phyloP scores from a whole-genome alignment of 1,140 invertebrate genomes.

The Polyergus mexicanus region DNA sequence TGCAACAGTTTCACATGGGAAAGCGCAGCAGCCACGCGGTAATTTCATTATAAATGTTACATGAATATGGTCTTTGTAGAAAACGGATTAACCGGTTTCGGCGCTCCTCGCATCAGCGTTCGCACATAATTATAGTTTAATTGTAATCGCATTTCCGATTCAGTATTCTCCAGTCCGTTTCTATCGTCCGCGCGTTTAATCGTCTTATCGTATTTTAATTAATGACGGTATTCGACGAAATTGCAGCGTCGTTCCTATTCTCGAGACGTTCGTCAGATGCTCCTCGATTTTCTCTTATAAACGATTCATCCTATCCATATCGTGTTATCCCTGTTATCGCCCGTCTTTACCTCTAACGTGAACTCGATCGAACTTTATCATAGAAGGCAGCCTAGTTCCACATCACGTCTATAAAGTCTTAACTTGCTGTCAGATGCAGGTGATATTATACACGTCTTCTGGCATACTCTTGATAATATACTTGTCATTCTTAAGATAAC shows the following conservation, averaged over 20 bases:
- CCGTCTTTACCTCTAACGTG: constrained; percentile 24
- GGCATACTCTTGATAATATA: background rate
- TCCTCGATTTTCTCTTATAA: constrained; percentile 2
- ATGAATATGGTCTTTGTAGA: constrained; percentile 52
- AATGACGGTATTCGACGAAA: background rate
- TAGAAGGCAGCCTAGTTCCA: constrained; percentile 42
- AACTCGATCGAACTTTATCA: constrained; percentile 41
- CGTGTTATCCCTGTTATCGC: constrained; percentile 20
- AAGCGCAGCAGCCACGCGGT: background rate
- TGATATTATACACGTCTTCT: constrained; percentile 3
- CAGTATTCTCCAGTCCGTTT: constrained; percentile 6
- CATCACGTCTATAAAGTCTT: constrained; percentile 45
- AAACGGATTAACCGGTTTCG: constrained; percentile 52
- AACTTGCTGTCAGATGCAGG: constrained; percentile 38
- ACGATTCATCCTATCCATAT: constrained; percentile 14
- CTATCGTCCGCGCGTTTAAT: constrained; percentile 29
- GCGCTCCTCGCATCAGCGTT: constrained; percentile 23
- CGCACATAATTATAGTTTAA: constrained; percentile 45
- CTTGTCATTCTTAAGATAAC: constrained; percentile 1
- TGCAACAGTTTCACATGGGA: constrained; percentile 6
- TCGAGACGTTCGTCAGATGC: background rate
- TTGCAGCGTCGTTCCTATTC: background rate
- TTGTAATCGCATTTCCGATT: constrained; percentile 52
- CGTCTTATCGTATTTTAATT: constrained; percentile 31
- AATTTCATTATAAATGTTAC: constrained; percentile 55